Evolutionary conservation across 2,888 invertebrate genomes (phyloP).

Genomic region (Drosophila falleni): DNA sequence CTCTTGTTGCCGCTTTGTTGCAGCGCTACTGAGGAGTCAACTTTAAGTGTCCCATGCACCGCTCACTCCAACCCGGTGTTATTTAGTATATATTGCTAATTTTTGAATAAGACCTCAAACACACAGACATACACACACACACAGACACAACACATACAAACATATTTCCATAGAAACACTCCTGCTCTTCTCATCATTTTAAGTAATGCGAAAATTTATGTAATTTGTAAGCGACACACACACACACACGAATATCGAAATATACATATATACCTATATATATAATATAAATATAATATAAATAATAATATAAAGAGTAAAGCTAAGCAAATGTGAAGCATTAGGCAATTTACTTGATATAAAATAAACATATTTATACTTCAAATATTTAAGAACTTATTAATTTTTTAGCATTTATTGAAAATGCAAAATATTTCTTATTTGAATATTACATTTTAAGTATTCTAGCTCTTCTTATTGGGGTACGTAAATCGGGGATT

Average conservation of each 20-base stretch:
- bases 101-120: constrained; percentile 37
- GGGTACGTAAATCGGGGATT: no score
- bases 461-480: no score
- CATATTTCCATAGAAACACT: constrained; percentile 1
- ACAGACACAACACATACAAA: constrained; percentile 8
- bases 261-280: constrained; percentile 47
- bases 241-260: constrained; percentile 71
- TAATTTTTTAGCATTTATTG: neutral
- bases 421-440: neutral
- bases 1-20: constrained; percentile 68
- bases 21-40: constrained; percentile 51
- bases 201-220: constrained; percentile 51
- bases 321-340: constrained; percentile 64
- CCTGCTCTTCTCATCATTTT: constrained; percentile 48
- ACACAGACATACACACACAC: neutral
- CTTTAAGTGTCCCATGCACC: constrained; percentile 15
- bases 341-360: constrained; percentile 50
- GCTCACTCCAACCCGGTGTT: constrained; percentile 62
- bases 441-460: neutral
- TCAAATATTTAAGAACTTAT: neutral
- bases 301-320: constrained; percentile 41
- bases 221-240: constrained; percentile 60
- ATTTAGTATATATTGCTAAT: constrained; percentile 64
- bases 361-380: constrained; percentile 56
- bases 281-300: constrained; percentile 8